phyloP scores from a whole-genome alignment of 1,140 invertebrate genomes.

The Drosophila ironensis region DNA sequence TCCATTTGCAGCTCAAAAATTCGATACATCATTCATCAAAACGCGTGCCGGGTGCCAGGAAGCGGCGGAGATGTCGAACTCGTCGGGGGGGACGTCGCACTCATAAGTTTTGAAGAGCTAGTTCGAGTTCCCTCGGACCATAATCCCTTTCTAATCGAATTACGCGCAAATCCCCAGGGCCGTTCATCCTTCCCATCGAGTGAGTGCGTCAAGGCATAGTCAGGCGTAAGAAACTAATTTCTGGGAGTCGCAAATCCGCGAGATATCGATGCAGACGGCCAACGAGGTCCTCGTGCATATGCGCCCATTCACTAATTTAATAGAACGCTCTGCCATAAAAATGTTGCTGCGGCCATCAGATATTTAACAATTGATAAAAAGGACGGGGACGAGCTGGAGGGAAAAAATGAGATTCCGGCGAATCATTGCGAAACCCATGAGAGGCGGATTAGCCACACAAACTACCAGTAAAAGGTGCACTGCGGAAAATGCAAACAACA shows the following conservation, averaged over 20 bases:
- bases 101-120: constrained; percentile 44
- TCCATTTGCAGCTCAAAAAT: constrained; percentile 66
- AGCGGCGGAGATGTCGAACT: constrained; percentile 14
- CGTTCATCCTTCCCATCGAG: constrained; percentile 3
- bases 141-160: constrained; percentile 80
- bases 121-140: constrained; percentile 31
- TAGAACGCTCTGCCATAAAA: constrained; percentile 68
- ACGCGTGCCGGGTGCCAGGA: constrained; percentile 52
- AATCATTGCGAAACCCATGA: constrained; percentile 68
- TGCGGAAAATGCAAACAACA: constrained; percentile 10
- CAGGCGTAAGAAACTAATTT: constrained; percentile 80
- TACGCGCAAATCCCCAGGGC: constrained; percentile 64
- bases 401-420: constrained; percentile 27
- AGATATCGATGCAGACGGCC: constrained; percentile 28
- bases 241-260: constrained; percentile 46
- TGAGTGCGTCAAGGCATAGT: constrained; percentile 69
- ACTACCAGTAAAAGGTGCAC: constrained; percentile 11
- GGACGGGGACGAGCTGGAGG: constrained; percentile 19
- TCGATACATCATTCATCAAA: constrained; percentile 77
- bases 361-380: constrained; percentile 73
- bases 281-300: constrained; percentile 54
- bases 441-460: constrained; percentile 62
- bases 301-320: constrained; percentile 67
- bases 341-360: constrained; percentile 68
- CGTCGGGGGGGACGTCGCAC: constrained; percentile 1